These are phyloP conservation scores for Scaptomyza tumidula DNA, from an alignment of 2,888 invertebrate species.

Conservation along the genomic window DNA sequence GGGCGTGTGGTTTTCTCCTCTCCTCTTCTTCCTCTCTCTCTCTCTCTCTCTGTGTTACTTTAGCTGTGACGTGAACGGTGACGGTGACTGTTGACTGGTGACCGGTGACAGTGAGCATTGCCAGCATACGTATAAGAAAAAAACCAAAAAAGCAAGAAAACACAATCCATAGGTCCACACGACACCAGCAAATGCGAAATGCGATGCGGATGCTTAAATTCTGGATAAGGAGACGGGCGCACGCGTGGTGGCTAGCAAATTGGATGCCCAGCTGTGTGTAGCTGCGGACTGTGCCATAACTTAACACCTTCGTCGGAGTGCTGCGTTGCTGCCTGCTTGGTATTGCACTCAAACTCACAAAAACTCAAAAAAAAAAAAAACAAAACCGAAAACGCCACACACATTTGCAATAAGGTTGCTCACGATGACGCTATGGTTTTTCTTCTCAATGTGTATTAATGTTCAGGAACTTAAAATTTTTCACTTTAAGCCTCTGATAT, in stretches of 20 bases:
- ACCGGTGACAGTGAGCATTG: conserved; percentile 34
- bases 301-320: conserved; percentile 74
- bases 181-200: conserved; percentile 48
- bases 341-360: conserved; percentile 46
- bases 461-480: background rate
- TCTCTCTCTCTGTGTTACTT: background rate
- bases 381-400: conserved; percentile 33
- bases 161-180: conserved; percentile 3
- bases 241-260: conserved; percentile 64
- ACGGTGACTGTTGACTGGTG: conserved; percentile 33
- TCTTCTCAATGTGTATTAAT: background rate
- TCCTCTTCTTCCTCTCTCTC: background rate
- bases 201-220: conserved; percentile 75
- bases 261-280: conserved; percentile 77
- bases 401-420: conserved; percentile 45
- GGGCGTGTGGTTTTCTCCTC: conserved; percentile 63
- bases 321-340: conserved; percentile 28
- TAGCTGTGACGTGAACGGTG: conserved; percentile 21
- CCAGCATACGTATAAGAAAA: conserved; percentile 14
- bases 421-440: conserved; percentile 14
- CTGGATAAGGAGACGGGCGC: conserved; percentile 41
- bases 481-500: too few relatives aligned
- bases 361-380: too few relatives aligned
- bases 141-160: conserved; percentile 12
- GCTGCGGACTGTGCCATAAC: conserved; percentile 72